Conservation (phyloP, 2,888 invertebrate species). For the Parelbella ahira region DNA sequence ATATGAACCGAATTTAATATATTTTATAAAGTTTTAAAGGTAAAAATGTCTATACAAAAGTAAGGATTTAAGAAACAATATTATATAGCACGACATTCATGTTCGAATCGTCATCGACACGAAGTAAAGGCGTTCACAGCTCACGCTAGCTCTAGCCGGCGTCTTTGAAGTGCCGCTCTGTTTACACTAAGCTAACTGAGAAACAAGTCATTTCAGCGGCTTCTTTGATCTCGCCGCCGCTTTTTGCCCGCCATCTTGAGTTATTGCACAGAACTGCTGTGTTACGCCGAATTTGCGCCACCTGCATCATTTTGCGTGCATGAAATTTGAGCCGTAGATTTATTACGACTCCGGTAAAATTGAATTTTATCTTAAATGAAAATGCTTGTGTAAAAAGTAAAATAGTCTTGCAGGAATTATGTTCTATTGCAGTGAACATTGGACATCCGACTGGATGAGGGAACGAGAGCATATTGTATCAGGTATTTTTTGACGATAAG, state of each 20-base stretch:
- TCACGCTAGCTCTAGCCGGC: constrained; percentile 40
- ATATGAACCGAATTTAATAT: no score
- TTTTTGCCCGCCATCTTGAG: constrained; percentile 56
- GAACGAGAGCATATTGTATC: no score
- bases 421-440: no score
- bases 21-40: no score
- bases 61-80: no score
- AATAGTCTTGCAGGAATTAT: no score
- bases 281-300: constrained; percentile 48
- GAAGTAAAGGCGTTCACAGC: not conserved
- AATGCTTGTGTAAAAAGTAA: no score
- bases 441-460: no score
- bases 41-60: no score
- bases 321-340: constrained; percentile 4
- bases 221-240: constrained; percentile 68
- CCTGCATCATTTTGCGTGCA: constrained; percentile 24
- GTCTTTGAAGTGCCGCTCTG: constrained; percentile 71
- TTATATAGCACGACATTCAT: no score
- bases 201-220: constrained; percentile 72
- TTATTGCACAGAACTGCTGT: constrained; percentile 47
- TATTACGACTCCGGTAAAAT: constrained; percentile 1
- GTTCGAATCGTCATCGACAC: constrained; percentile 3
- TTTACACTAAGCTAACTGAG: constrained; percentile 77
- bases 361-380: no score
- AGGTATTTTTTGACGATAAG: no score